Evolutionary conservation across 92 coral and sea anemone species (phyloP), one percentile per base, ranked within the genome.

Genomic region (Desmophyllum pertusum): DNA sequence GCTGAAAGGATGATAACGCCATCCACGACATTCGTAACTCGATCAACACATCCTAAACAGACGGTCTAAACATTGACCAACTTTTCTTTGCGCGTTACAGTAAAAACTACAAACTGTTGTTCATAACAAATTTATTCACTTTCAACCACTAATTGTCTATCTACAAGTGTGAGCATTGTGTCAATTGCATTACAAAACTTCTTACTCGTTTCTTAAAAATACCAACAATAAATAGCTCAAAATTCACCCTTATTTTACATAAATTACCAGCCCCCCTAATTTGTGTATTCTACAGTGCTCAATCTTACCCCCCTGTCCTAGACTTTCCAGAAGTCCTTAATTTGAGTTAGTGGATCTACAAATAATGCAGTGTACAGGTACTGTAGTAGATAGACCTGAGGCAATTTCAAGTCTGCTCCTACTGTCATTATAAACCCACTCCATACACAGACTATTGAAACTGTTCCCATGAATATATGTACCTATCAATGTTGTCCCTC

Each of bases 311-410:
- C 65, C 65, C 33, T 59, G 33, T 33, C 35, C 25, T 27, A 25
- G 65, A 59, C 65, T 59, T 59, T 10, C 65, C 65, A 59, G 65
- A 59, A 59, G 65, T 59, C 65, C 53, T 25, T 25, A n/a, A n/a
- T n/a, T n/a, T n/a, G n/a, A n/a, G n/a, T n/a, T n/a, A n/a, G n/a
- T n/a, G n/a, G n/a, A n/a, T n/a, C n/a, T n/a, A n/a, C n/a, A n/a
- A n/a, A n/a, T n/a, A n/a, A n/a, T n/a, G n/a, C n/a, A n/a, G n/a
- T n/a, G n/a, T n/a, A n/a, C n/a, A n/a, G n/a, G n/a, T n/a, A n/a
- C n/a, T n/a, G n/a, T n/a, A n/a, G n/a, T 1, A 48, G 52, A 1
- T 6, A 1, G 0, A 53, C 25, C 61, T 19, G 65, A 25, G 0
- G 11, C 17, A 25, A 25, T 25, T 6, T 25, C 17, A 59, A 25